These are phyloP conservation scores for Nettapus auritus DNA, from an alignment of 2,113 vertebrate species.

Conservation along the genomic window DNA sequence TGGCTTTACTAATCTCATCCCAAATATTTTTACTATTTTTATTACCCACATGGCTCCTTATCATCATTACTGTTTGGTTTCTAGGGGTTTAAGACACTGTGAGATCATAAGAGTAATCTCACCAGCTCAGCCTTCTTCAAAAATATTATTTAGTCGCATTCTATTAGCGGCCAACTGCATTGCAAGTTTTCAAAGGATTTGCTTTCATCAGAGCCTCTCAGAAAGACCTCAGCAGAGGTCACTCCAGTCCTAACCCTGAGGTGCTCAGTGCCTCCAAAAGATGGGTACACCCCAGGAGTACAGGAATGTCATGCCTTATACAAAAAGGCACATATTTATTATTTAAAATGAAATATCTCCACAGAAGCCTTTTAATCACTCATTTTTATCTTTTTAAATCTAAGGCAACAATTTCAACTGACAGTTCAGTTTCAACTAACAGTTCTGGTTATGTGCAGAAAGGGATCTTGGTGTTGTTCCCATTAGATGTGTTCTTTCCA, in stretches of 20 bases:
- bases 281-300: not conserved
- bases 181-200: not conserved
- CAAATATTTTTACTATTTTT: constrained; percentile 24
- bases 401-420: not conserved
- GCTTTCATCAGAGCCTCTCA: not conserved
- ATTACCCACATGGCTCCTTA: not conserved
- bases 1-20: constrained; percentile 13
- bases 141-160: not conserved
- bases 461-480: not conserved
- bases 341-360: not conserved
- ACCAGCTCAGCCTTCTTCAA: not conserved
- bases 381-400: not conserved
- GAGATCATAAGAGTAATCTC: not conserved
- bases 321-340: not conserved
- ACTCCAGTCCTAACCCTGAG: not conserved
- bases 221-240: not conserved
- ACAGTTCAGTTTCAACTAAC: not conserved
- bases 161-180: not conserved
- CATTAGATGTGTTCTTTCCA: not conserved
- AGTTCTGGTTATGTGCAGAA: not conserved
- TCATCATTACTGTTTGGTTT: not conserved
- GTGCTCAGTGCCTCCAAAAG: not conserved
- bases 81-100: not conserved
- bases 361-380: not conserved
- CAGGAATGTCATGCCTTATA: not conserved